phyloP scores from a whole-genome alignment of 2,888 invertebrate genomes.

The Hirtodrosophila duncani region DNA sequence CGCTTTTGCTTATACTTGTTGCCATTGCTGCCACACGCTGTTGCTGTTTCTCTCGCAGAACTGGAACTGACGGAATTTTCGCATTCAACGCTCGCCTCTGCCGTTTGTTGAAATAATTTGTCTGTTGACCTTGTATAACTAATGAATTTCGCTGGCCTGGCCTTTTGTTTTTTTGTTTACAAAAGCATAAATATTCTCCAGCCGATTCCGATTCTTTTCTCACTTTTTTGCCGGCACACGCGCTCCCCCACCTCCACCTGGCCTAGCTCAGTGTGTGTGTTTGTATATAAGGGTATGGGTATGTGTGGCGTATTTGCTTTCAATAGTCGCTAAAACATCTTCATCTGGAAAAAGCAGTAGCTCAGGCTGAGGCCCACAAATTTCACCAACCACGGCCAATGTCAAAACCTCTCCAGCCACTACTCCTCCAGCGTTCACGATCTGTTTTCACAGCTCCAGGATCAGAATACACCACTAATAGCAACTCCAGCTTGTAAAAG shows the following conservation, averaged over 20 bases:
- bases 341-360: no score
- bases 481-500: no score
- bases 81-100: conserved; percentile 42
- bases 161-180: conserved; percentile 52
- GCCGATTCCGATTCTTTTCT: background rate
- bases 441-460: no score
- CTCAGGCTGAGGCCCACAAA: no score
- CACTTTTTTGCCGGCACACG: conserved; percentile 36
- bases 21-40: conserved; percentile 42
- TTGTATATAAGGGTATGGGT: background rate
- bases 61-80: conserved; percentile 31
- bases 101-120: conserved; percentile 18
- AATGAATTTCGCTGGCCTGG: conserved; percentile 19
- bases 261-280: conserved; percentile 7
- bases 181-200: conserved; percentile 60
- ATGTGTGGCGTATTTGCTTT: conserved; percentile 23
- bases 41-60: conserved; percentile 6
- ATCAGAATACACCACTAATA: no score
- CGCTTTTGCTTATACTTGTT: conserved; percentile 49
- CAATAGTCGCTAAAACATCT: conserved; percentile 61
- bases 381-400: no score
- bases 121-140: conserved; percentile 34
- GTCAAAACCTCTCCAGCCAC: no score
- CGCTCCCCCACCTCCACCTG: conserved; percentile 3
- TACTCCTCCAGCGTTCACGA: no score